Evolutionary conservation across 2,113 vertebrate species (phyloP).

Genomic region (Motacilla tschutschensis): DNA sequence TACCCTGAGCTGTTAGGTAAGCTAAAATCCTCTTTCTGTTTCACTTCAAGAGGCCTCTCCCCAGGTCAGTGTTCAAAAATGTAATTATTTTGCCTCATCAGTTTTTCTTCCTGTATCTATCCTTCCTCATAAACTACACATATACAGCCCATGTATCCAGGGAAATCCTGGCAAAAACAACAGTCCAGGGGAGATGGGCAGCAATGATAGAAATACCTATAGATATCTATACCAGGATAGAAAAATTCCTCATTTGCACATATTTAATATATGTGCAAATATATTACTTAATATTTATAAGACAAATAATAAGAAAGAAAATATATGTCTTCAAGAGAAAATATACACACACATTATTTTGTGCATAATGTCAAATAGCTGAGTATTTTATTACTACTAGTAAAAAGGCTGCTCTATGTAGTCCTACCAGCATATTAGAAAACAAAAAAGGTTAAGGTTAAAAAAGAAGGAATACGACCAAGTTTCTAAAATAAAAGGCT

Average conservation of each 20-base stretch:
- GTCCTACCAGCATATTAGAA: neutral
- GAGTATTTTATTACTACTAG: neutral
- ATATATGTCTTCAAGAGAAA: neutral
- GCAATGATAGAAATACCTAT: neutral
- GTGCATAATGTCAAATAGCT: neutral
- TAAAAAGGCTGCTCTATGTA: neutral
- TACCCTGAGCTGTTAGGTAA: neutral
- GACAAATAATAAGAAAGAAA: neutral
- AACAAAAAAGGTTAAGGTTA: neutral
- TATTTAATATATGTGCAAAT: neutral
- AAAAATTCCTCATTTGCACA: neutral
- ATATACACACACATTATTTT: accelerated
- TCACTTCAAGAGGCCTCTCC: neutral
- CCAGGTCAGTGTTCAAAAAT: neutral
- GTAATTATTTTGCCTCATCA: neutral
- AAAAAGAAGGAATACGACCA: neutral
- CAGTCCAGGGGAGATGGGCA: neutral
- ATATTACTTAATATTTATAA: neutral
- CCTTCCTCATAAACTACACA: neutral
- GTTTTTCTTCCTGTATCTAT: neutral
- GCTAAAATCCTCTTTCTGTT: neutral
- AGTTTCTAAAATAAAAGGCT: neutral
- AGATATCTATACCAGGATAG: neutral
- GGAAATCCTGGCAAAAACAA: neutral
- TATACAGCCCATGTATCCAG: neutral